phyloP scores from a whole-genome alignment of 2,888 invertebrate genomes.

The Hylaea fasciaria region DNA sequence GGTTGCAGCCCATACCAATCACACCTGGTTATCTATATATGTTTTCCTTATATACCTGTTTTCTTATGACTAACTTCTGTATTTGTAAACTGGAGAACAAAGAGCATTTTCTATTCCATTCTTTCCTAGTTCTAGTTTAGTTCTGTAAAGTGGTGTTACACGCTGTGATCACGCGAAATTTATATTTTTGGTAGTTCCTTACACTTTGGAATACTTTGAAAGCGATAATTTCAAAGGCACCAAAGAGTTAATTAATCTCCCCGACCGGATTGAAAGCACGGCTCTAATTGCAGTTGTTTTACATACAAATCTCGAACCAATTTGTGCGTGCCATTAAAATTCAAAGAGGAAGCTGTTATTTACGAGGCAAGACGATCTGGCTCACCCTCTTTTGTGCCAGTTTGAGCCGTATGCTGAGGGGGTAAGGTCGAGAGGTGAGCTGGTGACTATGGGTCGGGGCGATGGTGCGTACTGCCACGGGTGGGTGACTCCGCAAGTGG shows the following conservation, averaged over 20 bases:
- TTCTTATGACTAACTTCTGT: too few relatives aligned
- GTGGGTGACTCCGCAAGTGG: conserved; percentile 71
- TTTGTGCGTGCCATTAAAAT: conserved; percentile 43
- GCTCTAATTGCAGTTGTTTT: conserved; percentile 41
- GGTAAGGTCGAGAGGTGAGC: conserved; percentile 27
- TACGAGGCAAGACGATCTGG: conserved; percentile 32
- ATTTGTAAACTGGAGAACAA: too few relatives aligned
- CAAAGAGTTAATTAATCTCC: neutral
- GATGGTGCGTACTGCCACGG: conserved; percentile 74
- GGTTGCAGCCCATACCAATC: too few relatives aligned
- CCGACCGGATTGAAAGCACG: neutral
- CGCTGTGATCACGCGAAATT: too few relatives aligned
- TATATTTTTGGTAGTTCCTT: too few relatives aligned
- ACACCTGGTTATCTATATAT: too few relatives aligned
- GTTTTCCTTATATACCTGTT: too few relatives aligned
- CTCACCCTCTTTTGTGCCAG: conserved; percentile 15
- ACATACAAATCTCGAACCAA: conserved; percentile 45
- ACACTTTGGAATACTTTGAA: too few relatives aligned
- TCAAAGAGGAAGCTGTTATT: conserved; percentile 58
- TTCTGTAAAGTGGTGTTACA: too few relatives aligned
- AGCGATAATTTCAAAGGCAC: too few relatives aligned
- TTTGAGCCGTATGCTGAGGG: conserved; percentile 22
- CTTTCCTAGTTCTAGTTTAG: too few relatives aligned
- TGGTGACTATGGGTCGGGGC: conserved; percentile 41
- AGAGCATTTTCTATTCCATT: too few relatives aligned